A percentile compares a stretch with the other conserved stretches of the same genome.
These are phyloP conservation scores for Leptinotarsa defecta DNA, from an alignment of 1,140 invertebrate genomes.

Conservation along the genomic window DNA sequence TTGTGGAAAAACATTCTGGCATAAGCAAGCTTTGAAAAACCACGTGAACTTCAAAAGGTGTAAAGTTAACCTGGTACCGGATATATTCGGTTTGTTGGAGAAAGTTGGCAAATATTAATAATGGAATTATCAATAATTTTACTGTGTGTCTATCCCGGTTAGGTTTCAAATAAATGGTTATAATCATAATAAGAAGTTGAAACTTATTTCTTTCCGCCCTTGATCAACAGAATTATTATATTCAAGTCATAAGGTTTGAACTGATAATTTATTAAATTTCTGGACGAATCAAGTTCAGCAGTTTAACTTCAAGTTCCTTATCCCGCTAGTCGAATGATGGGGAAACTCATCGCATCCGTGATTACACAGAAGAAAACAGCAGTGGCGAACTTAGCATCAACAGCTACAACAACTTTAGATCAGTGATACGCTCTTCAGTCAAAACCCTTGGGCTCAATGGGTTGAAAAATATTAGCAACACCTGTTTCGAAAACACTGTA, in stretches of 20 bases:
- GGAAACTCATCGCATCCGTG: too few relatives aligned
- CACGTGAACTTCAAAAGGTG: slow-evolving; percentile 30
- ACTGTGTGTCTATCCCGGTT: not conserved
- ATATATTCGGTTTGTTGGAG: slow-evolving; percentile 15
- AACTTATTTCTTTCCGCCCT: not conserved
- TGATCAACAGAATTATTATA: not conserved
- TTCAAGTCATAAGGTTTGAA: not conserved
- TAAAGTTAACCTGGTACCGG: slow-evolving; percentile 12
- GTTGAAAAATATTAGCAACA: too few relatives aligned
- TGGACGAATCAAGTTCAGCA: too few relatives aligned
- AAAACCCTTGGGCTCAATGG: too few relatives aligned
- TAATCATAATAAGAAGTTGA: not conserved
- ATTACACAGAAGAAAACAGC: too few relatives aligned
- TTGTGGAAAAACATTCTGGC: slow-evolving; percentile 37
- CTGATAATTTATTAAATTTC: too few relatives aligned
- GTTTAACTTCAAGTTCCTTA: too few relatives aligned
- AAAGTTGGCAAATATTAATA: not conserved
- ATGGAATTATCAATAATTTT: not conserved
- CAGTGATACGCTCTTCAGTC: too few relatives aligned
- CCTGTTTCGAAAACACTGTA: too few relatives aligned
- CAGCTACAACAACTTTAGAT: too few relatives aligned
- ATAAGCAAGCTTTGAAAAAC: slow-evolving; percentile 42
- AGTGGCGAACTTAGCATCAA: too few relatives aligned
- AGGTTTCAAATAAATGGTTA: not conserved
- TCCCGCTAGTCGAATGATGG: too few relatives aligned